Evolutionary conservation across 2,888 invertebrate species (phyloP), one percentile per base, ranked within the genome.

Genomic region (Darwinula stevensoni): DNA sequence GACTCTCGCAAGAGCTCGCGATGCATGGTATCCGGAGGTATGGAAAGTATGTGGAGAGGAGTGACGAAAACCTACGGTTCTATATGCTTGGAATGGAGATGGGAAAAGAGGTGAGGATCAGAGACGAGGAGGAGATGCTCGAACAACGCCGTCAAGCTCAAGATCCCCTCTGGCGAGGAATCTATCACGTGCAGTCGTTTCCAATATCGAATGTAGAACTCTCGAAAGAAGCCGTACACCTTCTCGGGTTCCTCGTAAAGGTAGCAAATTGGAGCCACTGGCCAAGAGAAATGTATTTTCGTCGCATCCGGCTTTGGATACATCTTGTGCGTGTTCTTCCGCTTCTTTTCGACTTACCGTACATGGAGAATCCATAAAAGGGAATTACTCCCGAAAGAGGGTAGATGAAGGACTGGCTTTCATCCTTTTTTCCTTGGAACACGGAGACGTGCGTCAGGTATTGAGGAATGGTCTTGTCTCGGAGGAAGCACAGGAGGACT

Each of bases 331-430:
- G n/a, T n/a, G n/a, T n/a, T n/a, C n/a, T n/a, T n/a, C n/a, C n/a
- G n/a, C n/a, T n/a, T n/a, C n/a, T n/a, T n/a, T n/a, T n/a, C n/a
- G n/a, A 39, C 62, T 52, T 58, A 82, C 82, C 80, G 50, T 84
- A 86, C 88, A 91, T 88, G 14, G 86, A 74, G 51, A 91, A 86
- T 2, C 88, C 88, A 49, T 91, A 86, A 51, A 86, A 88, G 1
- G 88, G 88, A 40, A 91, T 82, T 22, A 88, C 68, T 1, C 86
- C 86, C 47, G 75, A 80, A 1, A 88, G 88, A 4, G 91, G 88
- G 47, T 80, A 82, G 27, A 67, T 63, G 14, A 75, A 66, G n/a
- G n/a, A n/a, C n/a, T n/a, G 58, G 44, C 62, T 67, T 42, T 72
- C 71, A 4, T 64, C 52, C 1, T 61, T 40, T 3, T 49, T 50